phyloP scores from a whole-genome alignment of 2,113 vertebrate genomes.

The Parotia lawesii region DNA sequence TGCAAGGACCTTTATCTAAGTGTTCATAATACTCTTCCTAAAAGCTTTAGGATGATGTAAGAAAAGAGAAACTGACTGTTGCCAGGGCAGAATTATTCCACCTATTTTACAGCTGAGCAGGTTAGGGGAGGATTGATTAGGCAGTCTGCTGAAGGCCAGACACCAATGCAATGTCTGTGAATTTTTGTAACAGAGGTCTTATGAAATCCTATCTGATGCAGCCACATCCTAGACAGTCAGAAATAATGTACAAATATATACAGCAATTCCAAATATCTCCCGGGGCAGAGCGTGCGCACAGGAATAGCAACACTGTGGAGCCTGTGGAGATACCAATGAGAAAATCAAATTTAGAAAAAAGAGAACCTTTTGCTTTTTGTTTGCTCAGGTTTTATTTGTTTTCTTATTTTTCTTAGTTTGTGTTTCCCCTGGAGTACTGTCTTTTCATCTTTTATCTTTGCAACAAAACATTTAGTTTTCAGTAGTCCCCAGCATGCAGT shows the following conservation, averaged over 20 bases:
- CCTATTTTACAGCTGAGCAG: background rate
- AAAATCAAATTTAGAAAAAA: background rate
- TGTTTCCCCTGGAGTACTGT: background rate
- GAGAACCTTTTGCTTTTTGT: background rate
- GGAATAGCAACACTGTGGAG: background rate
- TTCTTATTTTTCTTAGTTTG: background rate
- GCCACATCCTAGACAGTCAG: background rate
- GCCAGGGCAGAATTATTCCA: background rate
- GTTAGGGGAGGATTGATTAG: background rate
- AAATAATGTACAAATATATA: background rate
- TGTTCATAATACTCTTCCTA: background rate
- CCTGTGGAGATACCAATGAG: background rate
- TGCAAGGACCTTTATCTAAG: background rate
- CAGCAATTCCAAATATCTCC: background rate
- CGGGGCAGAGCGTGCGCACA: background rate
- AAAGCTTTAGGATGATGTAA: background rate
- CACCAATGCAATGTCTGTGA: background rate
- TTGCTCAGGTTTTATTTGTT: background rate
- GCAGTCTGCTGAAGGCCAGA: background rate
- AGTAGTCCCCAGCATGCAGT: background rate
- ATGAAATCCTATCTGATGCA: background rate
- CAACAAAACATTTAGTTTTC: background rate
- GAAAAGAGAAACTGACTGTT: background rate
- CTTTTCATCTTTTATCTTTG: background rate
- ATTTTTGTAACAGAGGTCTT: background rate